Evolutionary conservation across 2,888 invertebrate species (phyloP), one percentile per base, ranked within the genome.

Genomic region (Oscheius sp.): DNA sequence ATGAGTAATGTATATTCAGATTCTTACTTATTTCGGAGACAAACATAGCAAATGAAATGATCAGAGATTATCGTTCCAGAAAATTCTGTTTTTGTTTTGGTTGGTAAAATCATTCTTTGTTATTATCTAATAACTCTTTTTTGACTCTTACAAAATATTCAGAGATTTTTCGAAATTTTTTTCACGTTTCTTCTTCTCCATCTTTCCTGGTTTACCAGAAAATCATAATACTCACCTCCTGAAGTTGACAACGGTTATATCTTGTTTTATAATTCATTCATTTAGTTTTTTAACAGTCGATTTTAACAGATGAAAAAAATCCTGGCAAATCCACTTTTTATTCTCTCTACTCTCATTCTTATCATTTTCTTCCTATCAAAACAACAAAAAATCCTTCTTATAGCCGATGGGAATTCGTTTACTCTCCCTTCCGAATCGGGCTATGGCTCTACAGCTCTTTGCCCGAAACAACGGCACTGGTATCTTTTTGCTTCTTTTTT

Each of bases 401-500:
- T 3, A 24, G 1, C 8, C 2, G 9, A 54, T 54, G 54, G 54
- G 54, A 33, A 32, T 54, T 33, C 54, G 54, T 17, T 36, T 54
- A 22, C 54, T 54, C 33, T 54, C 54, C 17, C 54, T 54, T n/a
- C 54, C 32, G 3, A 32, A 54, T 22, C n/a, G 22, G 33, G 17
- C 54, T n/a, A n/a, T n/a, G 20, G 54, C 32, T 54, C 32, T 30
- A 9, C 54, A 54, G n/a, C 54, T 54, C 36, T 36, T 54, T 33
- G 17, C 36, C 24, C 54, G 54, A n/a, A 54, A 54, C 20, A 54
- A 36, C 20, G 32, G 33, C 22, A 20, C 22, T 47, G 12, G 8
- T 36, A 36, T 6, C 4, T 9, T n/a, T 20, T 47, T 47, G 24
- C 22, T 5, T 5, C 12, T 22, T 47, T 2, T 47, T 47, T 20